A percentile compares a stretch with the other conserved stretches of the same genome.
Evolutionary conservation across 2,113 vertebrate species (phyloP).

Genomic region (Hystrix cristata): DNA sequence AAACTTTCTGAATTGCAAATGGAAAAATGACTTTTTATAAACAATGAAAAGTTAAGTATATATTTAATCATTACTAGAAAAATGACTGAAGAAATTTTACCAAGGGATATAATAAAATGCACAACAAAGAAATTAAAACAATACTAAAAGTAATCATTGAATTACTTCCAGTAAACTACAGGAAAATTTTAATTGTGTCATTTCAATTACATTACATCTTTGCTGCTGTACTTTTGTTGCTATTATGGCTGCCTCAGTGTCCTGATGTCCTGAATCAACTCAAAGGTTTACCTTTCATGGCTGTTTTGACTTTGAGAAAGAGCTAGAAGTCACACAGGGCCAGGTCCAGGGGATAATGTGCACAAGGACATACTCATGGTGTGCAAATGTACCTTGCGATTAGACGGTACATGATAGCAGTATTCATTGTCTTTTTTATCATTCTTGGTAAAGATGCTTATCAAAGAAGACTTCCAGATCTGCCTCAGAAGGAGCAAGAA

Average conservation of each 20-base stretch:
- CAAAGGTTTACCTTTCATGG: neutral
- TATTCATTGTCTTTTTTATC: neutral
- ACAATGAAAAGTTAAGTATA: neutral
- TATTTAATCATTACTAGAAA: neutral
- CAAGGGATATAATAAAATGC: neutral
- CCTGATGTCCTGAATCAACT: neutral
- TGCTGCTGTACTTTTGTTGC: neutral
- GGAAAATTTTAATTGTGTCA: neutral
- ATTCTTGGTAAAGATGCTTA: neutral
- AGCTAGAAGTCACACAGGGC: neutral
- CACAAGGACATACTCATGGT: neutral
- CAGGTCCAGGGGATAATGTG: neutral
- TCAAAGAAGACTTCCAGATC: neutral
- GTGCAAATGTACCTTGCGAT: neutral
- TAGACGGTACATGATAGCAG: neutral
- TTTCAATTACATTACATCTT: neutral
- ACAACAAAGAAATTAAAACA: neutral
- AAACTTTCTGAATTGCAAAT: conserved; percentile 5
- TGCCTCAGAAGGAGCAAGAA: neutral
- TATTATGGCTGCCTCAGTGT: neutral
- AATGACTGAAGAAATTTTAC: neutral
- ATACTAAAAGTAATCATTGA: neutral
- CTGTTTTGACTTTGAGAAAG: neutral
- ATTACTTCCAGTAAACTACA: neutral
- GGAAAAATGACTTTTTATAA: neutral